Evolutionary conservation across 2,797 vertebrate species (phyloP).

Genomic region (Alfaro cultratus): DNA sequence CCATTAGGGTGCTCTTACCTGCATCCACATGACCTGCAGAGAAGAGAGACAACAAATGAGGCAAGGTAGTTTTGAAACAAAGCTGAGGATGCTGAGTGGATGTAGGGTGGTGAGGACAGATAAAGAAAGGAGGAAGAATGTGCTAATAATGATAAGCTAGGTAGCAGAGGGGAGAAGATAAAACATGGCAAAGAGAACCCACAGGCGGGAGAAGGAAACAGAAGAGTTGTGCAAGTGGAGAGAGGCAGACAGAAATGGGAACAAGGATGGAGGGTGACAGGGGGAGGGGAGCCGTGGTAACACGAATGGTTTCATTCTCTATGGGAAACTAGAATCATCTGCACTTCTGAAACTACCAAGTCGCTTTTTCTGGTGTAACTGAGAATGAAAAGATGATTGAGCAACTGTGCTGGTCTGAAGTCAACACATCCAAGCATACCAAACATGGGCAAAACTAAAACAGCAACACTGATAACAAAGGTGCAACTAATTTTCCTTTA

Average conservation of each 20-base stretch:
- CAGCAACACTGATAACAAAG: background rate
- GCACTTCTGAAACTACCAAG: constrained; percentile 71
- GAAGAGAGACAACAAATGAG: background rate
- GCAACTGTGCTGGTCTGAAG: constrained; percentile 45
- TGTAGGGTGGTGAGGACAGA: constrained; percentile 3
- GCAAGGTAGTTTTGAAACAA: background rate
- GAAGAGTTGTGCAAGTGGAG: constrained; percentile 46
- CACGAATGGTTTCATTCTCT: constrained; percentile 62
- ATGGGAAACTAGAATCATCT: constrained; percentile 71
- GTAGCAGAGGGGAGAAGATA: constrained; percentile 33
- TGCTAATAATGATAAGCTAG: constrained; percentile 52
- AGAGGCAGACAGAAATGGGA: constrained; percentile 52
- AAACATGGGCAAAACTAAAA: constrained; percentile 18
- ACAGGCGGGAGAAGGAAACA: constrained; percentile 35
- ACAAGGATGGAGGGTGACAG: constrained; percentile 40
- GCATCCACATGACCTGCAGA: constrained; percentile 94
- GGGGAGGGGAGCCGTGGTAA: constrained; percentile 19
- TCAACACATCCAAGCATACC: constrained; percentile 14
- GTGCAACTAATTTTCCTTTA: background rate
- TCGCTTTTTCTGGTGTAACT: constrained; percentile 65
- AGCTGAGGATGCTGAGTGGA: background rate
- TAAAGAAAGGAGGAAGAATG: constrained; percentile 41
- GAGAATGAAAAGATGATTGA: constrained; percentile 58
- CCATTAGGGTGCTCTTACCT: constrained; percentile 99
- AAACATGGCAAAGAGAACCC: constrained; percentile 35